These are phyloP conservation scores for Aptenodytes forsteri DNA, from an alignment of 2,113 vertebrate genomes.

Conservation along the genomic window DNA sequence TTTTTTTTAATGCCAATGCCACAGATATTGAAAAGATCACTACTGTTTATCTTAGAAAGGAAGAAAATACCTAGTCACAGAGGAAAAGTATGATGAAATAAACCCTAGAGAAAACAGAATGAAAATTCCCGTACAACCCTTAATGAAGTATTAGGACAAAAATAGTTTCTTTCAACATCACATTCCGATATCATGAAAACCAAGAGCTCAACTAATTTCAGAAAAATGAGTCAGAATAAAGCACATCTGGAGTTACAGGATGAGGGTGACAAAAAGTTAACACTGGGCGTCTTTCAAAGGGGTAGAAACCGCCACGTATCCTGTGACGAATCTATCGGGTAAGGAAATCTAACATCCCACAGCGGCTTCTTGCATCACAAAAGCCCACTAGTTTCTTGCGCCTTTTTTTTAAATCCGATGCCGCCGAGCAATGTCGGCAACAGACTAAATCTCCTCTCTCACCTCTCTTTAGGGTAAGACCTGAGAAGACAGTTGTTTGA, in stretches of 20 bases:
- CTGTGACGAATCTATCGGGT: rapidly evolving
- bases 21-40: background rate
- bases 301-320: background rate
- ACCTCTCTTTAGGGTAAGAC: background rate
- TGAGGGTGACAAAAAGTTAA: background rate
- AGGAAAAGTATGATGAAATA: background rate
- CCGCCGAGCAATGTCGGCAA: background rate
- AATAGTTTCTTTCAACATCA: background rate
- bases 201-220: background rate
- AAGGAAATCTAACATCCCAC: background rate
- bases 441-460: no score
- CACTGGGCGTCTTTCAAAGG: background rate
- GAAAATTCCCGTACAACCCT: background rate
- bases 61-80: background rate
- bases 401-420: background rate
- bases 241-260: background rate
- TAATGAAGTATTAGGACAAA: background rate
- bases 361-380: background rate
- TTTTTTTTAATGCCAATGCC: background rate
- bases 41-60: background rate
- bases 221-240: background rate
- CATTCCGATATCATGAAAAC: background rate
- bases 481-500: no score
- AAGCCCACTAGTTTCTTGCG: background rate
- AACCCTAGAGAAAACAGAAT: background rate